Evolutionary conservation across 2,113 vertebrate genomes (phyloP).

Genomic region (Chlorodrepanis virens): DNA sequence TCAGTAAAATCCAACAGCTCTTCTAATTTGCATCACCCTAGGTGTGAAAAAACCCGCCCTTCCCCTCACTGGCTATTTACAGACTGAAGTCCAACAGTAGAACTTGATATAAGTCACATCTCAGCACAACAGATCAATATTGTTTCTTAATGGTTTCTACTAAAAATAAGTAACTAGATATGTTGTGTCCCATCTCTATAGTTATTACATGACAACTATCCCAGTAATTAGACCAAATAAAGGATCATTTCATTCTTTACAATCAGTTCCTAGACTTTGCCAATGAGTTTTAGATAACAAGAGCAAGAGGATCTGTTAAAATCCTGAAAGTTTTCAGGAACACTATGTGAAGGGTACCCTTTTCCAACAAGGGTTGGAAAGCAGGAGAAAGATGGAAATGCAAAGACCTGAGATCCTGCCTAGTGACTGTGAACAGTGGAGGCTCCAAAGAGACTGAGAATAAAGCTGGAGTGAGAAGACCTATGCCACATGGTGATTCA

Average conservation of each 20-base stretch:
- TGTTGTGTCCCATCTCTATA: background rate
- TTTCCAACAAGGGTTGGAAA: background rate
- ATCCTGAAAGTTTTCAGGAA: background rate
- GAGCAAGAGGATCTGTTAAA: background rate
- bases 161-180: background rate
- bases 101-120: background rate
- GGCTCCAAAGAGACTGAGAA: background rate
- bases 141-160: background rate
- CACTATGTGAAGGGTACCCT: background rate
- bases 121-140: background rate
- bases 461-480: background rate
- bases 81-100: background rate
- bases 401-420: background rate
- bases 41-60: background rate
- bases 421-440: background rate
- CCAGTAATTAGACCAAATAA: background rate
- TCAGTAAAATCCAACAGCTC: background rate
- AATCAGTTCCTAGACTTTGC: background rate
- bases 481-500: background rate
- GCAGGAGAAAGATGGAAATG: background rate
- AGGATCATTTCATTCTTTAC: background rate
- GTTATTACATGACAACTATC: background rate
- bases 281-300: background rate
- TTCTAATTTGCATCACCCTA: background rate
- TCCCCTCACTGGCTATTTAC: background rate